phyloP scores from a whole-genome alignment of 92 coral and sea anemone species.

The Actinernus sp. region DNA sequence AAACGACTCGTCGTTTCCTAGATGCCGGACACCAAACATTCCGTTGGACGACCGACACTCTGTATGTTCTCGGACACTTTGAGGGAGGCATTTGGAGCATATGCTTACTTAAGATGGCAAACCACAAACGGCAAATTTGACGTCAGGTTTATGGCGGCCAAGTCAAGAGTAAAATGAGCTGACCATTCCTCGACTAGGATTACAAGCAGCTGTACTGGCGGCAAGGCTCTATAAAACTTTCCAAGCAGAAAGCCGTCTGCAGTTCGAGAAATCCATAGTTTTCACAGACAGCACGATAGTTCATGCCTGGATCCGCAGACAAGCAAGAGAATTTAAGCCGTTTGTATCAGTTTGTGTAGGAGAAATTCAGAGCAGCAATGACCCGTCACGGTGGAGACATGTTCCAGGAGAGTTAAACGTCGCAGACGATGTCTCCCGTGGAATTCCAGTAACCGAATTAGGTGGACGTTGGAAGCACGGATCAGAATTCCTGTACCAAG shows the following conservation, averaged over 20 bases:
- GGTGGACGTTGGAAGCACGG: slow-evolving; percentile 6
- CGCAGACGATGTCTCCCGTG: no score
- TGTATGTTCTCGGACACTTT: slow-evolving; percentile 50
- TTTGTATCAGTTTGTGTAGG: slow-evolving; percentile 37
- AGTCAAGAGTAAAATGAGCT: slow-evolving; percentile 58
- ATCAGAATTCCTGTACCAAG: slow-evolving; percentile 1
- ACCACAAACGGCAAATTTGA: slow-evolving; percentile 14
- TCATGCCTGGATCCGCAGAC: slow-evolving; percentile 49
- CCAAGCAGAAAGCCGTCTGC: slow-evolving; percentile 17
- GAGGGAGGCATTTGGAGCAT: slow-evolving; percentile 51
- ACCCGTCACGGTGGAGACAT: slow-evolving; percentile 41
- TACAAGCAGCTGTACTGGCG: slow-evolving; percentile 52
- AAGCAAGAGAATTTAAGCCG: slow-evolving; percentile 40
- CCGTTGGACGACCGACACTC: slow-evolving; percentile 9
- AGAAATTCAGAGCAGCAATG: slow-evolving; percentile 48
- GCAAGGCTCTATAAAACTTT: slow-evolving; percentile 31
- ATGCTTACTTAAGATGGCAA: slow-evolving; percentile 38
- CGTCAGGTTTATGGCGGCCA: slow-evolving; percentile 39
- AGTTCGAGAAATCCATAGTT: slow-evolving; percentile 7
- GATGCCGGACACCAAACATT: slow-evolving; percentile 1
- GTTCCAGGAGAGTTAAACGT: slow-evolving; percentile 49
- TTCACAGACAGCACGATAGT: slow-evolving; percentile 48
- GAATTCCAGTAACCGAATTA: no score
- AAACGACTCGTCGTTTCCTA: slow-evolving; percentile 25
- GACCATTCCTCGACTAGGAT: slow-evolving; percentile 45